Evolutionary conservation across 2,888 invertebrate species (phyloP).

Genomic region (Sisyra nigra): DNA sequence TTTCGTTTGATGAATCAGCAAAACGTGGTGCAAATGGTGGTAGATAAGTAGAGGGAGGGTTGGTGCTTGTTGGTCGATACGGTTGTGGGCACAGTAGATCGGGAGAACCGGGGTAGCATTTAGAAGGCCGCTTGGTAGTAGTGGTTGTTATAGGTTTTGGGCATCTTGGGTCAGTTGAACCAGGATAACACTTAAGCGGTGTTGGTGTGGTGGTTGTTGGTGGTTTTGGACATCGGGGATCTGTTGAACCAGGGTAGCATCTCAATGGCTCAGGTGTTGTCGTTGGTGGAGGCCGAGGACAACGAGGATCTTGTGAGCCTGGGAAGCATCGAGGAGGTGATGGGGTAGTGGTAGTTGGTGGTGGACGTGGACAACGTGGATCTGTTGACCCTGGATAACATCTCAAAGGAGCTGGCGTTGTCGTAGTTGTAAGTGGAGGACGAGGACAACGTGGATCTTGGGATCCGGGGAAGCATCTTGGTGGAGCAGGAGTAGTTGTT

Average conservation of each 20-base stretch:
- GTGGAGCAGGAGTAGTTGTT: slow-evolving; percentile 14
- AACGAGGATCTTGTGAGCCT: slow-evolving; percentile 19
- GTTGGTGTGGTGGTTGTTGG: slow-evolving; percentile 14
- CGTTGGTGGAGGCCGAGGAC: slow-evolving; percentile 16
- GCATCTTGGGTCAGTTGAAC: slow-evolving; percentile 22
- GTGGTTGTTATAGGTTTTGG: slow-evolving; percentile 14
- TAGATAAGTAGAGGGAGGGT: slow-evolving; percentile 26
- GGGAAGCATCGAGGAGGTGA: slow-evolving; percentile 18
- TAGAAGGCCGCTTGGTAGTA: slow-evolving; percentile 18
- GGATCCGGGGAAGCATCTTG: slow-evolving; percentile 18
- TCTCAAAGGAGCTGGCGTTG: slow-evolving; percentile 16
- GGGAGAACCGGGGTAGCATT: slow-evolving; percentile 27
- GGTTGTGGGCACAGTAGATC: slow-evolving; percentile 25
- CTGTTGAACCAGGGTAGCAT: slow-evolving; percentile 22
- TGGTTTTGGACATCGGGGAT: slow-evolving; percentile 19
- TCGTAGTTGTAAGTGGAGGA: slow-evolving; percentile 16
- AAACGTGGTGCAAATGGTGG: slow-evolving; percentile 24
- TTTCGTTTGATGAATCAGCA: slow-evolving; percentile 9
- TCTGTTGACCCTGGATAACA: slow-evolving; percentile 19
- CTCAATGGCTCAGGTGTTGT: slow-evolving; percentile 12
- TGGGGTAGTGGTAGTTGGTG: slow-evolving; percentile 14
- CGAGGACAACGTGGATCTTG: slow-evolving; percentile 15
- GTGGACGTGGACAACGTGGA: slow-evolving; percentile 16
- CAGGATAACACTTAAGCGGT: slow-evolving; percentile 21
- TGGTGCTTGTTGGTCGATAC: slow-evolving; percentile 14